Evolutionary conservation across 2,113 vertebrate species (phyloP).

Genomic region (Heterochromis multidens): DNA sequence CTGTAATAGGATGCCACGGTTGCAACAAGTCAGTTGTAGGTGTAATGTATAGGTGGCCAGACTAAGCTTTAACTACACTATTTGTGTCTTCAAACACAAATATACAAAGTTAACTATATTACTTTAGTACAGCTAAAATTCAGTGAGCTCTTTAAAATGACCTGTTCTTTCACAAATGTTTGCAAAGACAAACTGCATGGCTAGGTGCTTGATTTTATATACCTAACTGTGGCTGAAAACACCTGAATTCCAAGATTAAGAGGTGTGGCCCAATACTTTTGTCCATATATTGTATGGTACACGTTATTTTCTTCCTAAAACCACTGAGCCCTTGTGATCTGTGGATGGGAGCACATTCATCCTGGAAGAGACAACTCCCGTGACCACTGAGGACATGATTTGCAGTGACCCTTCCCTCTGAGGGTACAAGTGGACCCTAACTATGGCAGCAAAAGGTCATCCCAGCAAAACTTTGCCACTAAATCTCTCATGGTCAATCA

Average conservation of each 20-base stretch:
- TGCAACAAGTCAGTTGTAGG: no score
- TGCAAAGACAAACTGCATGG: neutral
- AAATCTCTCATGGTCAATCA: neutral
- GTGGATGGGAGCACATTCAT: no score
- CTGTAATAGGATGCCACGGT: no score
- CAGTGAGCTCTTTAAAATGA: neutral
- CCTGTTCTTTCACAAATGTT: rapidly evolving
- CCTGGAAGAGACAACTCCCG: no score
- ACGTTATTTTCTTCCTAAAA: neutral
- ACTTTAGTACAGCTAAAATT: neutral
- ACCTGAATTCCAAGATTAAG: neutral
- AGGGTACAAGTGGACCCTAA: neutral
- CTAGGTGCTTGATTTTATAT: neutral
- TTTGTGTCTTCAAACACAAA: neutral
- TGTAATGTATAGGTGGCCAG: neutral
- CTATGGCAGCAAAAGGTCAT: no score
- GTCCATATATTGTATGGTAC: no score
- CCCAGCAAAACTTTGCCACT: neutral
- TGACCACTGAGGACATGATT: no score
- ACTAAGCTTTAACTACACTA: neutral
- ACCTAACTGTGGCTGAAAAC: neutral
- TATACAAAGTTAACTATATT: neutral
- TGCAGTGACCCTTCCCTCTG: neutral
- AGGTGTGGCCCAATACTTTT: neutral
- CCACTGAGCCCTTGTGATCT: no score